Evolutionary conservation across 1,140 invertebrate genomes (phyloP).

Genomic region (Epicauta chinensis): DNA sequence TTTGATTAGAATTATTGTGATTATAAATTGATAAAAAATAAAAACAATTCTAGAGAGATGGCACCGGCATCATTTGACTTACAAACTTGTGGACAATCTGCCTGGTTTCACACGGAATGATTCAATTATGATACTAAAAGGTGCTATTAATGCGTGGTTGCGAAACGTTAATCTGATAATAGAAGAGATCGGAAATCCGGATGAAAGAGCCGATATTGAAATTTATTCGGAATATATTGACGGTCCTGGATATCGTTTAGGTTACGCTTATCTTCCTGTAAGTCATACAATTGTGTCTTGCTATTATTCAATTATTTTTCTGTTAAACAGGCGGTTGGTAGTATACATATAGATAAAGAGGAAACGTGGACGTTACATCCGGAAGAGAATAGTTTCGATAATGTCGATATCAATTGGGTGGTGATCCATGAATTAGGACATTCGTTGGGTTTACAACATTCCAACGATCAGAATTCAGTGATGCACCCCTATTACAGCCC

Average conservation of each 20-base stretch:
- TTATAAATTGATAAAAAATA: no score
- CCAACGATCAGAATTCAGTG: slow-evolving; percentile 70
- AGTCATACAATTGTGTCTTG: slow-evolving; percentile 21
- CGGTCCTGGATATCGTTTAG: slow-evolving; percentile 77
- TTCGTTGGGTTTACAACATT: slow-evolving; percentile 80
- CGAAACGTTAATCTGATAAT: slow-evolving; percentile 1
- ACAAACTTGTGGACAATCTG: no score
- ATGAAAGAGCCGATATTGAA: slow-evolving; percentile 1
- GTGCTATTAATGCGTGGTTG: background rate
- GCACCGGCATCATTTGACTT: no score
- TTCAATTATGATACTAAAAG: background rate
- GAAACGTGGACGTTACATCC: slow-evolving; percentile 68
- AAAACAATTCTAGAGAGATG: no score
- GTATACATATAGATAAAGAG: slow-evolving; percentile 86
- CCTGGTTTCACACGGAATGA: no score
- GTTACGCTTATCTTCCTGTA: slow-evolving; percentile 82
- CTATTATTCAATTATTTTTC: background rate
- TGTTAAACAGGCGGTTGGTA: slow-evolving; percentile 54
- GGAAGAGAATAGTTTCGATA: no score
- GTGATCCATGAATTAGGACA: slow-evolving; percentile 92
- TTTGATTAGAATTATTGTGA: no score
- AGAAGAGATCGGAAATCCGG: no score
- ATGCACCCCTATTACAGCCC: slow-evolving; percentile 66
- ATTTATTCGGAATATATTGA: slow-evolving; percentile 44
- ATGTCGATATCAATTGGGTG: slow-evolving; percentile 51